Evolutionary conservation across 2,113 vertebrate genomes (phyloP).

Genomic region (Indicator indicator): DNA sequence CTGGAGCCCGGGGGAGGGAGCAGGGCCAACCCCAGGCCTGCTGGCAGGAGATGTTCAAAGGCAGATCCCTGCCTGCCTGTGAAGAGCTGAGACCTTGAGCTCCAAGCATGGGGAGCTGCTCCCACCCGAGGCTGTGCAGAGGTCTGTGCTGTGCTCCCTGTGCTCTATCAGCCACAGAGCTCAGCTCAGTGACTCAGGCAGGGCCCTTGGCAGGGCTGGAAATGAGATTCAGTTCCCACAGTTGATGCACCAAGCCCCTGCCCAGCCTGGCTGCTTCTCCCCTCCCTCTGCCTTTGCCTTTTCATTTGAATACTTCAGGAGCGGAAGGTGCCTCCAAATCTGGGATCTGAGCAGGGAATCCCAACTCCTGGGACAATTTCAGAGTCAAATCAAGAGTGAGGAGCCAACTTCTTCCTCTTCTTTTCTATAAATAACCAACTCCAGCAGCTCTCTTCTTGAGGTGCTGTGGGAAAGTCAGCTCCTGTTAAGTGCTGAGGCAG

Average conservation of each 20-base stretch:
- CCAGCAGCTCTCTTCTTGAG: neutral
- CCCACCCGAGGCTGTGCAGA: neutral
- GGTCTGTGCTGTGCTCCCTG: neutral
- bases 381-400: slow-evolving; percentile 49
- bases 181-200: neutral
- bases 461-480: slow-evolving; percentile 15
- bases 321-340: neutral
- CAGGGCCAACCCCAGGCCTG: neutral
- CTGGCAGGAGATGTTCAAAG: neutral
- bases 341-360: neutral
- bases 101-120: neutral
- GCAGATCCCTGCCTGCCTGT: neutral
- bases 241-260: neutral
- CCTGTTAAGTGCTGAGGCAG: slow-evolving; percentile 31
- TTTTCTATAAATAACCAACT: neutral
- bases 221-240: slow-evolving; percentile 35
- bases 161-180: neutral
- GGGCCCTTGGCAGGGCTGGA: neutral
- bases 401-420: neutral
- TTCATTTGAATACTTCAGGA: neutral
- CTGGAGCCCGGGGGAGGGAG: neutral
- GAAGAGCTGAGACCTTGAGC: neutral
- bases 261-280: neutral
- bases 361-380: neutral
- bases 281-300: neutral